Base-by-base conservation (phyloP, 1,140 invertebrate species). In the Conopomorpha cramerella region DNA sequence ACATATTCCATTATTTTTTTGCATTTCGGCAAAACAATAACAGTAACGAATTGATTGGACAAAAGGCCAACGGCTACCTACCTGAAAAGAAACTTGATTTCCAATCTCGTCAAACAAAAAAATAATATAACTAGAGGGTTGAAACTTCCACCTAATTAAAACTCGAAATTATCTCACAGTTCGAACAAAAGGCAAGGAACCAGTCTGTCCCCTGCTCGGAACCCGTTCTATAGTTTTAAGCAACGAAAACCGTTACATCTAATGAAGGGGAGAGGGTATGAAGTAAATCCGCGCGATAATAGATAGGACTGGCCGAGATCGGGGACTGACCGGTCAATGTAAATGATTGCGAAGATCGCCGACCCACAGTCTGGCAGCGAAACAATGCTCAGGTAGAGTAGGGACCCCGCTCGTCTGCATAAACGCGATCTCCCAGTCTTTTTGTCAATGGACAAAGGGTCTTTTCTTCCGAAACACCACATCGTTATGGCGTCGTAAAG, bases 171-270 rank as follows among this genome's bases (percentile, higher is more conserved):
- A 63, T 66, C 57, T 66, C 59, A 67, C 66, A 60, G 55, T 64
- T 48, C 46, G 55, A 44, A 49, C 49, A 45, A 61, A 46, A 40
- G n/a, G n/a, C n/a, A n/a, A 57, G 51, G 62, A 68, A 64, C 60
- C 56, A 56, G 55, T 62, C 45, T 34, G 46, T 46, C 54, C 64
- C 71, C 64, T 59, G 41, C 49, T 51, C 18, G 43, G 51, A 76
- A 76, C 71, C 55, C 53, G 71, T 76, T 76, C 63, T 49, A 71
- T 71, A 71, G 71, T 76, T 73, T 76, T 76, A 76, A 68, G 55
- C 64, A 64, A 56, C 61, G 55, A 63, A 65, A 72, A 73, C 68
- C 68, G 71, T 76, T 76, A 76, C 65, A 65, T 62, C 70, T 76
- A 73, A 76, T 76, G 68, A 76, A 67, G 60, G 70, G 67, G 65